These are phyloP conservation scores for Lacerta agilis DNA, from an alignment of 2,797 vertebrate genomes.

Conservation along the genomic window DNA sequence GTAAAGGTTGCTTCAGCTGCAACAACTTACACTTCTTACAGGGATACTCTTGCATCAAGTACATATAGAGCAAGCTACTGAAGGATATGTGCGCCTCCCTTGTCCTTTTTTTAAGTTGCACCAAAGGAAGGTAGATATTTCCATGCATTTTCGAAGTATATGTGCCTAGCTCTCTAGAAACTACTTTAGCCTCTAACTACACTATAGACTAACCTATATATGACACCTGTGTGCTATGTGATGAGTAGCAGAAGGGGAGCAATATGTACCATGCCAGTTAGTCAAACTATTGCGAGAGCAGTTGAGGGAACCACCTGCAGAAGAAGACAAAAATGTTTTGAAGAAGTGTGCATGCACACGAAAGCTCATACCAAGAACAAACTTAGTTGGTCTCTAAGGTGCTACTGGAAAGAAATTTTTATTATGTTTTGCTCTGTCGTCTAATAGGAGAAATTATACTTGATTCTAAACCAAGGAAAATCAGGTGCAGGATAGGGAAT, in stretches of 20 bases:
- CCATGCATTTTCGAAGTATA: not conserved
- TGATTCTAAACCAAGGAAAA: not conserved
- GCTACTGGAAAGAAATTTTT: no score
- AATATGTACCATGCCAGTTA: not conserved
- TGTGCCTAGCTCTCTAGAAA: not conserved
- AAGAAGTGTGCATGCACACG: no score
- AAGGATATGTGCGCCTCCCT: not conserved
- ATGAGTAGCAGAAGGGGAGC: not conserved
- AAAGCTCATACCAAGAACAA: no score
- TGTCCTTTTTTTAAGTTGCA: not conserved
- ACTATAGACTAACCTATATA: not conserved
- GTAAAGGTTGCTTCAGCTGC: not conserved
- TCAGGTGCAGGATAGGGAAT: no score
- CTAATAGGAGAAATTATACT: no score
- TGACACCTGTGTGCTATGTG: not conserved
- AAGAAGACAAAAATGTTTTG: not conserved
- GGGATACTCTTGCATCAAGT: not conserved
- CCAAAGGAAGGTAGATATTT: not conserved
- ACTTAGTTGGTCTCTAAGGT: no score
- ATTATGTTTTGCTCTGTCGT: not conserved
- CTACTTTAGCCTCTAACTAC: not conserved
- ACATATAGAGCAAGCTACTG: no score
- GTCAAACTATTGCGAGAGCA: not conserved
- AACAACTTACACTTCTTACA: no score
- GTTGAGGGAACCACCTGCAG: no score